Conservation (phyloP, 2,113 vertebrate species). For the Bufo gargarizans region DNA sequence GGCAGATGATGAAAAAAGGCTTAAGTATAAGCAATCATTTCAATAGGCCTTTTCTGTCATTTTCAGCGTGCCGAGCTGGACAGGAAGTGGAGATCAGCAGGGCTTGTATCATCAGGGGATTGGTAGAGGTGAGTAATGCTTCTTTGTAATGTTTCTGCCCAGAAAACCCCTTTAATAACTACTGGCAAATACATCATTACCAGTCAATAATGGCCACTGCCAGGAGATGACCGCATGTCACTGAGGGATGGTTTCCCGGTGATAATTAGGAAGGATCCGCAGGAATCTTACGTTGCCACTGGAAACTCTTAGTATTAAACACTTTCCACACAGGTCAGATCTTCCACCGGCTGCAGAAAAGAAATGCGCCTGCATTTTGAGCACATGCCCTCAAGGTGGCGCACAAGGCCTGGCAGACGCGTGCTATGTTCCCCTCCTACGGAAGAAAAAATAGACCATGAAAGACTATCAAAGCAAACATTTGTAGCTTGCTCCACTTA, state of each 20-base stretch:
- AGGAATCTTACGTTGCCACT: not conserved
- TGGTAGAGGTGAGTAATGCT: too few relatives aligned
- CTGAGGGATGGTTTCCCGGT: not conserved
- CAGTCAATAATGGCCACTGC: not conserved
- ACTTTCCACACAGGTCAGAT: not conserved
- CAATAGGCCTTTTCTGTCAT: too few relatives aligned
- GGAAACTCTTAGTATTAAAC: not conserved
- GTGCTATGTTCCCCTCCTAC: not conserved
- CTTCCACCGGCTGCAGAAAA: not conserved
- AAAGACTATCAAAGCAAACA: slow-evolving; percentile 55
- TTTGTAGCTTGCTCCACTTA: slow-evolving; percentile 60
- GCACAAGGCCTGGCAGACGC: slow-evolving; percentile 63
- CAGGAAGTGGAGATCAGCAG: too few relatives aligned
- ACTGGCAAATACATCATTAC: not conserved
- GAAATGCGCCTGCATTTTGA: slow-evolving; percentile 59
- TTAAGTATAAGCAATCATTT: too few relatives aligned
- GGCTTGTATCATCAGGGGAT: too few relatives aligned
- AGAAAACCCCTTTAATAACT: too few relatives aligned
- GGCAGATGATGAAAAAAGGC: too few relatives aligned
- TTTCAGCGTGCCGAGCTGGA: too few relatives aligned
- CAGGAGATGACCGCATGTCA: not conserved
- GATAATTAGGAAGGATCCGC: not conserved
- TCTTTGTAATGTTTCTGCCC: too few relatives aligned
- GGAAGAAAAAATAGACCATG: accelerated
- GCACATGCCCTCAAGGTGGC: slow-evolving; percentile 73